Evolutionary conservation across 2,888 invertebrate genomes (phyloP), one percentile per base, ranked within the genome.

Genomic region (Nebria brevicollis): DNA sequence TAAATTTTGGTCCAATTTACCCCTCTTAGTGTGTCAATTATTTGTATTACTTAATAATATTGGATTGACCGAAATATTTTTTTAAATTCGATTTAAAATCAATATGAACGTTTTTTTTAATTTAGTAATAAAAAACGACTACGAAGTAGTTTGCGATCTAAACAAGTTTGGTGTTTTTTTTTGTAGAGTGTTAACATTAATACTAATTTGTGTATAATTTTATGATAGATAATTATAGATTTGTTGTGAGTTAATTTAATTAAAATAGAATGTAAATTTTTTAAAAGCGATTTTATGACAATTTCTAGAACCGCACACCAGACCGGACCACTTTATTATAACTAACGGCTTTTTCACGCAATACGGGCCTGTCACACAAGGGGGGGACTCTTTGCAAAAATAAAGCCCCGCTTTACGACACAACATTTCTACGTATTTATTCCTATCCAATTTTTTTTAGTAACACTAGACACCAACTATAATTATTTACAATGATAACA

Each of bases 131-230:
- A 54, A 54, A 54, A 54, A 54, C 54, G 54, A 54, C 54, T 54
- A 11, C 54, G 54, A 54, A 54, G 54, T 54, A 54, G 54, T 54
- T 54, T 54, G 54, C 13, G 54, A 54, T 34, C 34, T 34, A 34
- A 54, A 54, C 54, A 8, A 54, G 54, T 54, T 54, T 54, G 0
- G 2, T 54, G 4, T 54, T 54, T 11, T 54, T 54, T 54, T 54
- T 13, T 2, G 4, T 54, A 54, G 8, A 54, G 54, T 54, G 54
- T 54, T 54, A 54, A 54, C 54, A 54, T 54, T 11, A 54, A 54
- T 54, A 54, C 65, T 70, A 70, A 82, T 54, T 90, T 89, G 89
- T 89, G 88, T 89, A 88, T 78, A 78, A 78, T 73, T 78, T 79
- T 79, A 79, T 79, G 72, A 79, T 20, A 64, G 64, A 74, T 79